A percentile compares a stretch with the other conserved stretches of the same genome.
Conservation (phyloP, 2,113 vertebrate species). For the Tachysurus vachellii region DNA sequence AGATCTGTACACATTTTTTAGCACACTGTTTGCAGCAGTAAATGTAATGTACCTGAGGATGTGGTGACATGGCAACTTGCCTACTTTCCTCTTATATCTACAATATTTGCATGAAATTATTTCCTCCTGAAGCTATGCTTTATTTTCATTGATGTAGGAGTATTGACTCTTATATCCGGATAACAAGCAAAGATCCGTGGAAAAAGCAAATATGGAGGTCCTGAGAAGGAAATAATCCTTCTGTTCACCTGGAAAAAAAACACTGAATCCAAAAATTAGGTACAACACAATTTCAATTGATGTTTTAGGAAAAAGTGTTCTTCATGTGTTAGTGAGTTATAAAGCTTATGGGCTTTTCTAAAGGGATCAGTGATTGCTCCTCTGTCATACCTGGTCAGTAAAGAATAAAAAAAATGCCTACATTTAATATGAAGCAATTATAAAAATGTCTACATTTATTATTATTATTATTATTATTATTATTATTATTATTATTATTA, state of each 20-base stretch:
- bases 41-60: background rate
- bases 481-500: background rate
- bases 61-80: background rate
- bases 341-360: background rate
- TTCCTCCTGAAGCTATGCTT: background rate
- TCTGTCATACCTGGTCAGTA: background rate
- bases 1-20: background rate
- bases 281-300: background rate
- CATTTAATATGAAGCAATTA: too few relatives aligned
- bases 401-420: background rate
- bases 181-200: background rate
- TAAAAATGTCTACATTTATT: too few relatives aligned
- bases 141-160: background rate
- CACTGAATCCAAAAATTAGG: background rate
- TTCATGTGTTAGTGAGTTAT: background rate
- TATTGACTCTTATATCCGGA: background rate
- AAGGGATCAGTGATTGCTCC: background rate
- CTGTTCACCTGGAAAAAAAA: background rate
- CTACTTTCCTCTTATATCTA: slow-evolving; percentile 6
- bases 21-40: background rate
- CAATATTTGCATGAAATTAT: slow-evolving; percentile 45
- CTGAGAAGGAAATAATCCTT: background rate
- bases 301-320: background rate
- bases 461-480: too few relatives aligned
- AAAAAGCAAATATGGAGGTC: background rate